These are phyloP conservation scores for Gavialis gangeticus DNA, from an alignment of 2,113 vertebrate genomes.

Conservation along the genomic window DNA sequence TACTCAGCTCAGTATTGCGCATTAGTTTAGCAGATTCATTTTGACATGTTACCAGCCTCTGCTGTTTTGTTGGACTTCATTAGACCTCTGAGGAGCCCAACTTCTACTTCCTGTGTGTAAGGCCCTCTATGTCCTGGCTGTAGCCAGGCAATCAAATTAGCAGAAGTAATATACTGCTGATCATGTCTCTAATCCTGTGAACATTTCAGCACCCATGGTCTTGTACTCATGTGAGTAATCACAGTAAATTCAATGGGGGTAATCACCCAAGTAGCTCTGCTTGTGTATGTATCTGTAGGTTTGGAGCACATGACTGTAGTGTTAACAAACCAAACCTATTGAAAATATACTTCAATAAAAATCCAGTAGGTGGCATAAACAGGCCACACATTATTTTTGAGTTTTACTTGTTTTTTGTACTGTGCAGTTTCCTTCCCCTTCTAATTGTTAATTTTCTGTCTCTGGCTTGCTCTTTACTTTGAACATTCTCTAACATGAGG, in stretches of 20 bases:
- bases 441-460: neutral
- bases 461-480: neutral
- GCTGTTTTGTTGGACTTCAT: neutral
- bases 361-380: slow-evolving; percentile 76
- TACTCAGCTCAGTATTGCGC: neutral
- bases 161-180: neutral
- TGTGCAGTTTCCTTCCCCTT: neutral
- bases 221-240: rapidly evolving
- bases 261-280: neutral
- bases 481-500: neutral
- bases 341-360: slow-evolving; percentile 35
- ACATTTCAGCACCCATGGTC: rapidly evolving
- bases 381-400: neutral
- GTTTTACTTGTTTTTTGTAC: neutral
- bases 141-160: neutral
- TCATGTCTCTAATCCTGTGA: neutral
- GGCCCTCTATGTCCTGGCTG: neutral
- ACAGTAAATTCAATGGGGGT: neutral
- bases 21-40: neutral
- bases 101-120: neutral
- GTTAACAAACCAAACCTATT: neutral
- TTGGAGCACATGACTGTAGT: neutral
- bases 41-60: neutral
- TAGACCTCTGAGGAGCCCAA: neutral
- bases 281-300: rapidly evolving